These are phyloP conservation scores for Gymnarchus niloticus DNA, from an alignment of 2,113 vertebrate genomes.

Conservation along the genomic window DNA sequence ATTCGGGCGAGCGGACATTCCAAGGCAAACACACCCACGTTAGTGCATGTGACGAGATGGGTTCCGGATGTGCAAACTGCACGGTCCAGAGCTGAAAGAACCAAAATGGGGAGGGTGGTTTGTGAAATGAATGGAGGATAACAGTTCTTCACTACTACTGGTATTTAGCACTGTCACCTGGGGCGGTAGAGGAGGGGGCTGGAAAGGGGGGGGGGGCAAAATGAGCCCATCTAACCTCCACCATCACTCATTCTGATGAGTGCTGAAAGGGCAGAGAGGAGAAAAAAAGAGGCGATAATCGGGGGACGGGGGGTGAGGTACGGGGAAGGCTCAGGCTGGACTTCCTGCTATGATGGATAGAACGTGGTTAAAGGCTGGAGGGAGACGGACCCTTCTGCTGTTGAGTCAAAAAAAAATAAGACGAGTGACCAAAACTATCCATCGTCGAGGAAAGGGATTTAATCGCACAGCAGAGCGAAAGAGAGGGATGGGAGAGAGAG, in stretches of 20 bases:
- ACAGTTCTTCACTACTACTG: conserved; percentile 45
- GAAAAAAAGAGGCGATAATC: conserved; percentile 10
- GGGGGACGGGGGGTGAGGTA: neutral
- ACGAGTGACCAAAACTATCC: conserved; percentile 53
- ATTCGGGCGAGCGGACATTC: neutral
- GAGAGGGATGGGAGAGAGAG: neutral
- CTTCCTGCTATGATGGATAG: conserved; percentile 60
- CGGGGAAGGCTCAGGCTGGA: conserved; percentile 31
- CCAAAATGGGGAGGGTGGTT: conserved; percentile 35
- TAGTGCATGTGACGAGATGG: neutral
- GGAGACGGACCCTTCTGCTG: conserved; percentile 33
- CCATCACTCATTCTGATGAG: conserved; percentile 66
- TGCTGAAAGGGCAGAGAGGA: conserved; percentile 42
- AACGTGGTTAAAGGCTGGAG: conserved; percentile 53
- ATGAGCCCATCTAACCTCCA: conserved; percentile 60
- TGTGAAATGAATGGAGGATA: conserved; percentile 49
- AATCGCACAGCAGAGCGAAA: conserved; percentile 51
- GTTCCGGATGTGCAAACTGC: no score
- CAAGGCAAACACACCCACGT: neutral
- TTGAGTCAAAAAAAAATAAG: conserved; percentile 41
- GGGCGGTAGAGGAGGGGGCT: conserved; percentile 45
- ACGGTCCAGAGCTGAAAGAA: conserved; percentile 25
- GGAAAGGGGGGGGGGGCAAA: conserved; percentile 45
- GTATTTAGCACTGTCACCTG: conserved; percentile 68
- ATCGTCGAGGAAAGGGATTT: conserved; percentile 60